These are phyloP conservation scores for Lacerta viridis DNA, from an alignment of 2,797 vertebrate species.

Conservation along the genomic window DNA sequence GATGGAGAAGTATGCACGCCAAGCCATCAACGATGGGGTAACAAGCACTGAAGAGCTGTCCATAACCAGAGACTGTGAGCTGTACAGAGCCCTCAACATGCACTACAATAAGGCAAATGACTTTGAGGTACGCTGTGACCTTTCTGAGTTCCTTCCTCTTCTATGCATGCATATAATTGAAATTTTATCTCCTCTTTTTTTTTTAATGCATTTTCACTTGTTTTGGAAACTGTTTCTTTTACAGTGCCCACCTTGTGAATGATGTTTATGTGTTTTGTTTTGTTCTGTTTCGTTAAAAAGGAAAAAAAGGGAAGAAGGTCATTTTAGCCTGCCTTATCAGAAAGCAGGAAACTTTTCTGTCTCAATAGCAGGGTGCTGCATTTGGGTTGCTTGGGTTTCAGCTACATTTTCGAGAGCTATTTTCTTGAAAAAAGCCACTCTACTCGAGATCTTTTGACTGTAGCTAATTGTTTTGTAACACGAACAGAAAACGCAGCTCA, in stretches of 20 bases:
- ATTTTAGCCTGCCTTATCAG: conserved; percentile 23
- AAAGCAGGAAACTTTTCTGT: conserved; percentile 38
- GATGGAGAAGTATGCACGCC: conserved; percentile 99
- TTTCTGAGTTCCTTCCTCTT: conserved; percentile 47
- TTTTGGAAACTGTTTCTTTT: conserved; percentile 11
- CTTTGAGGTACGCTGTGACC: conserved; percentile 92
- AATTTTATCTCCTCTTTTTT: background rate
- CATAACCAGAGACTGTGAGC: conserved; percentile 97
- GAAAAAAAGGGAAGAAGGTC: background rate
- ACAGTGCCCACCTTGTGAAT: conserved; percentile 38
- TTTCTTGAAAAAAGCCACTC: conserved; percentile 10
- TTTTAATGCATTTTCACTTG: conserved; percentile 32
- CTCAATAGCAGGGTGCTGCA: conserved; percentile 12
- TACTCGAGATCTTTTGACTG: conserved; percentile 5
- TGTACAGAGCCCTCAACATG: conserved; percentile 99
- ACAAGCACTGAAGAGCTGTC: conserved; percentile 93
- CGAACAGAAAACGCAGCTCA: conserved; percentile 51
- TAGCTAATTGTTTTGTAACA: conserved; percentile 46
- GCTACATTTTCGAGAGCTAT: conserved; percentile 14
- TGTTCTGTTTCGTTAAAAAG: background rate
- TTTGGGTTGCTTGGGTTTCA: conserved; percentile 5
- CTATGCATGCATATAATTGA: conserved; percentile 16
- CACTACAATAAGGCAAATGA: conserved; percentile 99
- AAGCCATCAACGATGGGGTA: conserved; percentile 96
- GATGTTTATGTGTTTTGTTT: conserved; percentile 44